Base-by-base conservation (phyloP, 2,888 invertebrate species). In the Ophioninae sp. region DNA sequence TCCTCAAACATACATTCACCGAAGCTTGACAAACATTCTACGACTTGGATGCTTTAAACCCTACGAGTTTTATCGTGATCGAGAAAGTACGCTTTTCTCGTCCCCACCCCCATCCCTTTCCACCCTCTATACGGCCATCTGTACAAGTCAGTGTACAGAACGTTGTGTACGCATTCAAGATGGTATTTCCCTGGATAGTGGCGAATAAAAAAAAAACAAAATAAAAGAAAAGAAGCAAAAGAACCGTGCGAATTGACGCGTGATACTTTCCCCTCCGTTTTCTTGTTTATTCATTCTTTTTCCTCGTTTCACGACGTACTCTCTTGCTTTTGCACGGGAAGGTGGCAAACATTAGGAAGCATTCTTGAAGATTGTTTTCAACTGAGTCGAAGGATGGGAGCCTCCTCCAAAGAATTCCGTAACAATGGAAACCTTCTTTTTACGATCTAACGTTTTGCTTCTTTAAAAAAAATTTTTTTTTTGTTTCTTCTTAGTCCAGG, bases 351-450 rank as follows among this genome's bases (percentile, higher is more conserved):
- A 81, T 83, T 74, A 67, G 59, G 73, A 64, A 74, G 64, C 64
- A 68, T 78, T 71, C 74, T 71, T 65, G 58, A 78, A 74, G 78
- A 84, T 81, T 81, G 75, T 81, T 74, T 74, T 65, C 37, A 17
- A 44, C 59, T n/a, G 59, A 51, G 23, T 37, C 22, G 37, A 44
- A 51, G 51, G 10, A 56, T 22, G 20, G 41, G 39, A 44, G 44
- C 39, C 56, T 75, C 64, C 69, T 41, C 56, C 63, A 10, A 39
- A 44, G 81, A 67, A 72, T 74, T 58, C 58, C 20, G 64, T 67
- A 65, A 75, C 68, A 64, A 23, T 68, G 37, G 69, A 68, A 68
- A 68, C 67, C 10, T 17, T 67, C 41, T 73, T 73, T 67, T 61
- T 68, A 71, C 58, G 58, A 71, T 71, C 2, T 61, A 30, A 37